Conservation (phyloP, 2,113 vertebrate species). For the Scomber colias region DNA sequence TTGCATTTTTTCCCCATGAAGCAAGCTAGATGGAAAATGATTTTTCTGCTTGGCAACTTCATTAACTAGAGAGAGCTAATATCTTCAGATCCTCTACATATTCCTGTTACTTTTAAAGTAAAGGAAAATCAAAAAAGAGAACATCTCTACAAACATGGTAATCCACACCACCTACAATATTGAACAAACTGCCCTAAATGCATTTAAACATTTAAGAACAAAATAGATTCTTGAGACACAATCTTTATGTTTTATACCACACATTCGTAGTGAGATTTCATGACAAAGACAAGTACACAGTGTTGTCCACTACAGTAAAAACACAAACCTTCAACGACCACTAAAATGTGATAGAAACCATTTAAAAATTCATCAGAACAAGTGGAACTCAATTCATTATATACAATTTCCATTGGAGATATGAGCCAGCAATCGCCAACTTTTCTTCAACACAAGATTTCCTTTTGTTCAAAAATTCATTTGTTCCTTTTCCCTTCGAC, state of each 20-base stretch:
- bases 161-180: slow-evolving; percentile 69
- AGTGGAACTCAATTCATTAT: slow-evolving; percentile 70
- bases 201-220: slow-evolving; percentile 57
- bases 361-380: slow-evolving; percentile 57
- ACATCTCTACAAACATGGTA: slow-evolving; percentile 64
- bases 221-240: slow-evolving; percentile 69
- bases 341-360: slow-evolving; percentile 75
- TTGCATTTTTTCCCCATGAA: slow-evolving; percentile 83
- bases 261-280: slow-evolving; percentile 77
- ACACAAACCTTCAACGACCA: slow-evolving; percentile 78
- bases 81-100: slow-evolving; percentile 64
- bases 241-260: slow-evolving; percentile 70
- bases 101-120: slow-evolving; percentile 64
- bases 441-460: slow-evolving; percentile 57
- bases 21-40: slow-evolving; percentile 74
- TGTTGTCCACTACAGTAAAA: slow-evolving; percentile 81
- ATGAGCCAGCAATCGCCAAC: slow-evolving; percentile 64
- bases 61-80: slow-evolving; percentile 62
- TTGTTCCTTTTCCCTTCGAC: slow-evolving; percentile 59
- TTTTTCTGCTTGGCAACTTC: slow-evolving; percentile 72
- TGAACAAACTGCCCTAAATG: slow-evolving; percentile 67
- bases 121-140: slow-evolving; percentile 1
- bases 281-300: slow-evolving; percentile 77
- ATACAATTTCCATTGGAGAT: slow-evolving; percentile 76
- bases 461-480: slow-evolving; percentile 65